These are phyloP conservation scores for Anolis sagrei DNA, from an alignment of 2,113 vertebrate species.

Conservation along the genomic window DNA sequence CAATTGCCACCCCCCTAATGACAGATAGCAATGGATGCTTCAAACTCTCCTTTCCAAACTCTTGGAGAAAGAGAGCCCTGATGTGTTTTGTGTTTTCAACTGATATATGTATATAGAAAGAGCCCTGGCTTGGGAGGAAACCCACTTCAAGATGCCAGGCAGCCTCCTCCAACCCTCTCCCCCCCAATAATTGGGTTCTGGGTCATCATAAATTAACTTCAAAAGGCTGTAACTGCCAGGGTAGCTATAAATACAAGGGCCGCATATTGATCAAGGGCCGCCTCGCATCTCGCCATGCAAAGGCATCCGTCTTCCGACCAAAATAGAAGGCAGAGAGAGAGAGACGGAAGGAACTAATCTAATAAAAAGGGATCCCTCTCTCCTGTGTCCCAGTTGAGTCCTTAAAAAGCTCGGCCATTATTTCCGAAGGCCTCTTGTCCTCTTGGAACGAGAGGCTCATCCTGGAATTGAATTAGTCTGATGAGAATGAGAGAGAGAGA, in stretches of 20 bases:
- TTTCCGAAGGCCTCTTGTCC: constrained; percentile 58
- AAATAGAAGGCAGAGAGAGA: constrained; percentile 28
- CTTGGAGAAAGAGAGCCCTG: not conserved
- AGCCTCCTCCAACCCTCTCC: not conserved
- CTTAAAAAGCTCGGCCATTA: constrained; percentile 67
- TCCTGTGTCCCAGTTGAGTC: constrained; percentile 60
- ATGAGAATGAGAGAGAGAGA: not conserved
- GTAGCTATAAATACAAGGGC: constrained; percentile 66
- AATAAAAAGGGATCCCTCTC: constrained; percentile 73
- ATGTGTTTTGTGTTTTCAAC: not conserved
- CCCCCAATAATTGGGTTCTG: constrained; percentile 46
- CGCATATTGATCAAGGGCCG: constrained; percentile 79
- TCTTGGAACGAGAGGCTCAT: constrained; percentile 29
- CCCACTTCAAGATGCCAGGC: not conserved
- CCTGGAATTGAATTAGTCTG: constrained; percentile 71
- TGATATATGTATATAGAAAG: not conserved
- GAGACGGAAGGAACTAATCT: constrained; percentile 75
- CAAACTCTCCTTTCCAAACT: too few species aligned
- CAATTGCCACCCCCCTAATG: too few species aligned
- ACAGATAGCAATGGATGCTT: too few species aligned
- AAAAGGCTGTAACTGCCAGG: constrained; percentile 63
- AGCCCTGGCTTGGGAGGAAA: not conserved
- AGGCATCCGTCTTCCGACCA: constrained; percentile 57
- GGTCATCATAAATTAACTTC: constrained; percentile 62
- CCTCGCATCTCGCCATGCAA: constrained; percentile 75